phyloP scores from a whole-genome alignment of 2,113 vertebrate genomes.

The Ariopsis seemanni region DNA sequence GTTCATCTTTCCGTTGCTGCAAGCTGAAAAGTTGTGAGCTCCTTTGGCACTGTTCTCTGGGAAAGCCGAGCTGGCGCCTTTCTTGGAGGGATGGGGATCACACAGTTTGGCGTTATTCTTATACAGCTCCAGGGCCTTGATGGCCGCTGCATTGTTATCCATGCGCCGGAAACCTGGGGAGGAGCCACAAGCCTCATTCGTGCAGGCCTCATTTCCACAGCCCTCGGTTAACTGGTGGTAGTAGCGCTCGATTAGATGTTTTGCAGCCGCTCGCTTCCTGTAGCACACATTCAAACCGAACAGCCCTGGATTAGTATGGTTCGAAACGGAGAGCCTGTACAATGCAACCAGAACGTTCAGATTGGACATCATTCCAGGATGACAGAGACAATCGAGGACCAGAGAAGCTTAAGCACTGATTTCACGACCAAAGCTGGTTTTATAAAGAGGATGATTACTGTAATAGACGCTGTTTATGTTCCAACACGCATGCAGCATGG shows the following conservation, averaged over 20 bases:
- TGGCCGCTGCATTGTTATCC: conserved; percentile 96
- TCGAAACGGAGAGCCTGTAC: conserved; percentile 12
- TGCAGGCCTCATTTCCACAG: conserved; percentile 99
- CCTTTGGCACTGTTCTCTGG: conserved; percentile 84
- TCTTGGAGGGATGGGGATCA: conserved; percentile 93
- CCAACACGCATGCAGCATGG: conserved; percentile 24
- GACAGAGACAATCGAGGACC: not conserved
- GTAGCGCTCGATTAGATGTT: conserved; percentile 99
- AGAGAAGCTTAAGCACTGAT: not conserved
- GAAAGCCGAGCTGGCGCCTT: conserved; percentile 92
- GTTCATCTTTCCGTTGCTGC: conserved; percentile 84
- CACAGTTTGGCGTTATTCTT: conserved; percentile 98
- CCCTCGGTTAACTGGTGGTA: conserved; percentile 99
- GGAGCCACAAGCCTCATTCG: conserved; percentile 97
- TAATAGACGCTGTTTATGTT: not conserved
- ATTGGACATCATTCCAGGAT: not conserved
- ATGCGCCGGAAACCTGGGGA: conserved; percentile 87
- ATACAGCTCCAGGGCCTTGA: conserved; percentile 97
- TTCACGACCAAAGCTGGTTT: not conserved
- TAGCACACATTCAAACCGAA: conserved; percentile 79
- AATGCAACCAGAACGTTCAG: not conserved
- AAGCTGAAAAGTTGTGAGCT: conserved; percentile 76
- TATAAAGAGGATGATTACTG: not conserved
- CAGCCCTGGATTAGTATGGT: conserved; percentile 76
- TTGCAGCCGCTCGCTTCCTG: conserved; percentile 99